A percentile compares a stretch with the other conserved stretches of the same genome.
phyloP scores from a whole-genome alignment of 2,888 invertebrate genomes.

The Cataglyphis cursor region DNA sequence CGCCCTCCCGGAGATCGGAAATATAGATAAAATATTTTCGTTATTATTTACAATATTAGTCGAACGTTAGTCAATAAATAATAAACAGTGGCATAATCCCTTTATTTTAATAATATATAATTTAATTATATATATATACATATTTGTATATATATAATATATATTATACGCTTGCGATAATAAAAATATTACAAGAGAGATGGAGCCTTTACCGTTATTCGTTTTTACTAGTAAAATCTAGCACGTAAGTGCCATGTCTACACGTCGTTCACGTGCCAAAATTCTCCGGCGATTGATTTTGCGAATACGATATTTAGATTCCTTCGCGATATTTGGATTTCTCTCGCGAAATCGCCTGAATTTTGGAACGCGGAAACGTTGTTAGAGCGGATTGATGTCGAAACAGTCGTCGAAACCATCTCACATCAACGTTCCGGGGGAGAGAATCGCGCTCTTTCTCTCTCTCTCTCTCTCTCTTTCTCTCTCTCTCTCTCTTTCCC shows the following conservation, averaged over 20 bases:
- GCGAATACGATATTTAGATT: neutral
- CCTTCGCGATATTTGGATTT: neutral
- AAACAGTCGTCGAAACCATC: constrained; percentile 79
- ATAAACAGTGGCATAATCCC: constrained; percentile 85
- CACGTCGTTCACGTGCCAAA: constrained; percentile 62
- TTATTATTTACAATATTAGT: constrained; percentile 86
- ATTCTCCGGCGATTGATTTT: constrained; percentile 37
- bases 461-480: neutral
- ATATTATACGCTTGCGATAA: constrained; percentile 83
- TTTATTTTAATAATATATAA: constrained; percentile 79
- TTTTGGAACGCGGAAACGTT: constrained; percentile 69
- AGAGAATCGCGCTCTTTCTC: constrained; percentile 60
- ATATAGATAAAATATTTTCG: constrained; percentile 87
- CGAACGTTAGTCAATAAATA: constrained; percentile 86
- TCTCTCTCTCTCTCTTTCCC: neutral
- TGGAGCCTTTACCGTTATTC: constrained; percentile 83
- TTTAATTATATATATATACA: constrained; percentile 76
- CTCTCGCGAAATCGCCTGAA: constrained; percentile 50
- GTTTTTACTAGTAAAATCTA: constrained; percentile 74
- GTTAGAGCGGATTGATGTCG: constrained; percentile 73
- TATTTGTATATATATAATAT: constrained; percentile 77
- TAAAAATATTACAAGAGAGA: constrained; percentile 86
- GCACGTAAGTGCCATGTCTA: constrained; percentile 72
- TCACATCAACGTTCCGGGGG: constrained; percentile 67
- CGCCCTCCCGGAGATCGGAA: constrained; percentile 83